Evolutionary conservation across 2,113 vertebrate species (phyloP).

Genomic region (Mesembrinibis cayennensis): DNA sequence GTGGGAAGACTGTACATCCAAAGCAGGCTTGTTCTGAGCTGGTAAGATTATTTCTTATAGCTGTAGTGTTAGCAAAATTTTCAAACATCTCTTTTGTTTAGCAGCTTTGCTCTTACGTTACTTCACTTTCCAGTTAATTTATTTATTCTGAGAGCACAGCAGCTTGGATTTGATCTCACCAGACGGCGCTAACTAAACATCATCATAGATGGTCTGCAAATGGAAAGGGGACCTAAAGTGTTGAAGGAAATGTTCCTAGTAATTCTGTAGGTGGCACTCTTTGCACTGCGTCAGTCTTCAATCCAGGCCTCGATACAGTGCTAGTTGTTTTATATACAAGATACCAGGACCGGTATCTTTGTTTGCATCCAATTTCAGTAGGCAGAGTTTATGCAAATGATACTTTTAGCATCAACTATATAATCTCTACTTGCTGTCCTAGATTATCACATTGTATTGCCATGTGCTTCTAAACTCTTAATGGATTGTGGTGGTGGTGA

Average conservation of each 20-base stretch:
- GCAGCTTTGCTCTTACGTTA: neutral
- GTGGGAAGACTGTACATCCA: neutral
- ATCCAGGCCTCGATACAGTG: neutral
- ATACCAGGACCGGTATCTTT: neutral
- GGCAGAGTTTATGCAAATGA: neutral
- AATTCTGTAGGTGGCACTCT: constrained; percentile 64
- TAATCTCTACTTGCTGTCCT: neutral
- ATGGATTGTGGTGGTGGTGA: neutral
- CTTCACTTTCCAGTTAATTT: neutral
- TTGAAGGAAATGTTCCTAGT: neutral
- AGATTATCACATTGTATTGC: neutral
- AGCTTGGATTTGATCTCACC: neutral
- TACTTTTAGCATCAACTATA: neutral
- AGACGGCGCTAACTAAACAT: neutral
- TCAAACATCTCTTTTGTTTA: neutral
- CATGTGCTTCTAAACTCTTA: neutral
- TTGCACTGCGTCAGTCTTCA: constrained; percentile 22
- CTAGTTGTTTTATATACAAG: neutral
- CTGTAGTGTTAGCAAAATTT: neutral
- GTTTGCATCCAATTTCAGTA: neutral
- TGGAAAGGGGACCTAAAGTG: neutral
- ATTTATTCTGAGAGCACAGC: neutral
- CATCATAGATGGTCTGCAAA: neutral
- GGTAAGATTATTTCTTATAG: neutral
- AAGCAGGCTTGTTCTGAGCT: neutral